Evolutionary conservation across 1,140 invertebrate genomes (phyloP).

Genomic region (Stegodyphus dumicola): DNA sequence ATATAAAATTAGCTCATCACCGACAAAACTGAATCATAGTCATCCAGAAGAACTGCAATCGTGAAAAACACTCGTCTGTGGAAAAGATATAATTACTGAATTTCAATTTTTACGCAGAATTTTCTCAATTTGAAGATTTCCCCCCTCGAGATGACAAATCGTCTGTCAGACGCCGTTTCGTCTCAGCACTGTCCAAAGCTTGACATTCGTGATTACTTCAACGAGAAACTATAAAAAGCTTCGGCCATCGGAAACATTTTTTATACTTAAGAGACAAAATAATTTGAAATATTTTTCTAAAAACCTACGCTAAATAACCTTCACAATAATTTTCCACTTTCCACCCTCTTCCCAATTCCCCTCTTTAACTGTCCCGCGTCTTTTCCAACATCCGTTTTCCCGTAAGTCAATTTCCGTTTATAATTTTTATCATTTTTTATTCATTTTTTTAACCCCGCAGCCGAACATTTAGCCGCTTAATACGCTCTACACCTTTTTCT

Average conservation of each 20-base stretch:
- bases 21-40: too few relatives aligned
- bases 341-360: not conserved
- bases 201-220: not conserved
- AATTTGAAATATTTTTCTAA: slow-evolving; percentile 51
- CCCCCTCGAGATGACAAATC: too few relatives aligned
- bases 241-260: slow-evolving; percentile 37
- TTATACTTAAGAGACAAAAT: slow-evolving; percentile 34
- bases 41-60: too few relatives aligned
- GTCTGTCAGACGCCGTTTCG: not conserved
- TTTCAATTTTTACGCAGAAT: too few relatives aligned
- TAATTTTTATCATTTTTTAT: slow-evolving; percentile 38
- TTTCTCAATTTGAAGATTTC: too few relatives aligned
- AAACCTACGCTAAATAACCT: slow-evolving; percentile 14
- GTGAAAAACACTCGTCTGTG: too few relatives aligned
- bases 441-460: not conserved
- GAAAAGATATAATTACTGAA: too few relatives aligned
- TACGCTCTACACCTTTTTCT: not conserved
- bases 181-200: not conserved
- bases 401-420: slow-evolving; percentile 52
- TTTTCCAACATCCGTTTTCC: slow-evolving; percentile 36
- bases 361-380: not conserved
- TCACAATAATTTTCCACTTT: slow-evolving; percentile 1
- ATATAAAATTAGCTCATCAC: too few relatives aligned
- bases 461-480: not conserved
- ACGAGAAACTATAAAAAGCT: slow-evolving; percentile 37